Evolutionary conservation across 1,140 invertebrate genomes (phyloP).

Genomic region (Periplaneta americana): DNA sequence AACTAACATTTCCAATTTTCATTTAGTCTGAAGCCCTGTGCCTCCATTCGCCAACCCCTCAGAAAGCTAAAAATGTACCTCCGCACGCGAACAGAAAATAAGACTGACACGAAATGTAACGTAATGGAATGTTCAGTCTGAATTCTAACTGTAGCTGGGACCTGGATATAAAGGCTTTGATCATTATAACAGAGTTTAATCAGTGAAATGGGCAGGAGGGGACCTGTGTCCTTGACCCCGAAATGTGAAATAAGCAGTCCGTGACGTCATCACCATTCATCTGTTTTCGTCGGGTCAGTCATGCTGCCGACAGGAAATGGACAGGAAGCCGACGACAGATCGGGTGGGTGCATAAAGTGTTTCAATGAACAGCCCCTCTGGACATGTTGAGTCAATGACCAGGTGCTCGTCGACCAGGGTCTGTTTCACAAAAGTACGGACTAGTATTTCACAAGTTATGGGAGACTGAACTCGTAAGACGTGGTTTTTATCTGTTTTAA

Average conservation of each 20-base stretch:
- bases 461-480: no score
- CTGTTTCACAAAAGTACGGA: no score
- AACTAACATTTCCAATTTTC: no score
- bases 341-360: no score
- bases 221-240: not conserved
- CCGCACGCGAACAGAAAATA: no score
- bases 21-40: no score
- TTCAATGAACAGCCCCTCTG: no score
- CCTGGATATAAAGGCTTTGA: not conserved
- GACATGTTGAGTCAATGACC: not conserved
- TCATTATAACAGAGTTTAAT: not conserved
- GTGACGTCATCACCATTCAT: not conserved
- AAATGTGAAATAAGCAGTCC: not conserved
- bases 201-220: not conserved
- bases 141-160: not conserved
- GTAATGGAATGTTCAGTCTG: not conserved
- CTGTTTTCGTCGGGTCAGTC: not conserved
- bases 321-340: not conserved
- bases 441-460: no score
- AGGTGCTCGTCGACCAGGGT: not conserved
- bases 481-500: no score
- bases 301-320: not conserved
- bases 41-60: no score
- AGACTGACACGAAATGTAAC: not conserved
- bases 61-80: no score